phyloP scores from a whole-genome alignment of 92 coral and sea anemone species.

The Siderastrea radians region DNA sequence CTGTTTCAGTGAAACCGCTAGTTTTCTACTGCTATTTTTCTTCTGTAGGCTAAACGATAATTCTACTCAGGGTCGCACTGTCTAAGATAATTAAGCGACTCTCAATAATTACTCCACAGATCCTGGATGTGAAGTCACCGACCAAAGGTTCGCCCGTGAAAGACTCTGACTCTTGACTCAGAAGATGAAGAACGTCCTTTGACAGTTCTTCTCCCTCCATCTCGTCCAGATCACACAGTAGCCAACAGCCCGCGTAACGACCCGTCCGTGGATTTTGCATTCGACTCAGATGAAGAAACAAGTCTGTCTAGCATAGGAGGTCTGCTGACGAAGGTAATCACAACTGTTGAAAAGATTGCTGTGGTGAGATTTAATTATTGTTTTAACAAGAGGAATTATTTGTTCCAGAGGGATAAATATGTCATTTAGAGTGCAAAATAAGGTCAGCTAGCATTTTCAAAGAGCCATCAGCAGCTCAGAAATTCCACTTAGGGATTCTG shows the following conservation, averaged over 20 bases:
- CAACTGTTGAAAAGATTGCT: slow-evolving; percentile 17
- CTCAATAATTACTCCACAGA: slow-evolving; percentile 17
- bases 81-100: no score
- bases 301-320: slow-evolving; percentile 13
- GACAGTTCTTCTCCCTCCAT: background rate
- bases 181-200: slow-evolving; percentile 15
- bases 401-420: background rate
- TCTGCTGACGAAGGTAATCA: slow-evolving; percentile 17
- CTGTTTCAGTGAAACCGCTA: no score
- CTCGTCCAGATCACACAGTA: slow-evolving; percentile 1
- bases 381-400: background rate
- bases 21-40: no score
- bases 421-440: background rate
- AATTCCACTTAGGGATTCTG: no score
- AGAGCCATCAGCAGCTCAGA: no score
- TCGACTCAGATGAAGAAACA: background rate
- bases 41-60: no score
- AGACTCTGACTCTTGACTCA: slow-evolving; percentile 9
- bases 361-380: background rate
- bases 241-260: slow-evolving; percentile 1
- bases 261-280: slow-evolving; percentile 13
- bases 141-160: background rate
- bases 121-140: slow-evolving; percentile 20
- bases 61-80: no score
- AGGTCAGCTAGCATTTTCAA: background rate